A percentile compares a stretch with the other conserved stretches of the same genome.
Evolutionary conservation across 2,888 invertebrate species (phyloP).

Genomic region (Agrilus mali): DNA sequence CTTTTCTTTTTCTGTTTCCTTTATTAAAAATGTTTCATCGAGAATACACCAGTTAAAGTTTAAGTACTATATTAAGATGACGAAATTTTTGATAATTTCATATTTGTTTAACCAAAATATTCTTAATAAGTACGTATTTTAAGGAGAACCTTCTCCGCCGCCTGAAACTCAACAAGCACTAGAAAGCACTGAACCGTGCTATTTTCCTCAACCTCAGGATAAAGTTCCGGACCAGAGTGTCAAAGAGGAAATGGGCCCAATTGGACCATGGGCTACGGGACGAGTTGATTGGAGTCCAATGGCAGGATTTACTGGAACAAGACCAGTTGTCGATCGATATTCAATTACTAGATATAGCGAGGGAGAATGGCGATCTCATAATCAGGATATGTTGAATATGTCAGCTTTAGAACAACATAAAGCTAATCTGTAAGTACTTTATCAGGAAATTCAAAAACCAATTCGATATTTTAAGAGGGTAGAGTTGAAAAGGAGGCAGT

Average conservation of each 20-base stretch:
- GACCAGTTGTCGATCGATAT: slow-evolving; percentile 64
- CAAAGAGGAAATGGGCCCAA: slow-evolving; percentile 36
- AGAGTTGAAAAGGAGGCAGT: too few relatives aligned
- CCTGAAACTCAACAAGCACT: slow-evolving; percentile 8
- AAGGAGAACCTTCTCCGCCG: slow-evolving; percentile 8
- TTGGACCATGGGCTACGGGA: slow-evolving; percentile 58
- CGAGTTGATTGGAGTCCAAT: slow-evolving; percentile 62
- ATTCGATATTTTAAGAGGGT: too few relatives aligned
- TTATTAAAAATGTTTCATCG: too few relatives aligned
- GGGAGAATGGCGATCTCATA: slow-evolving; percentile 52
- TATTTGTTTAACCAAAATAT: too few relatives aligned
- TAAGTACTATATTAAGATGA: too few relatives aligned
- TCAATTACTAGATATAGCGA: slow-evolving; percentile 60
- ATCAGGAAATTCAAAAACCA: too few relatives aligned
- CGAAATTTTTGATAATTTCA: too few relatives aligned
- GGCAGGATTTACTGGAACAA: slow-evolving; percentile 55
- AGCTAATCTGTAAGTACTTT: slow-evolving; percentile 23
- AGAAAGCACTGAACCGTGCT: slow-evolving; percentile 32
- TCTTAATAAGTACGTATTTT: background rate
- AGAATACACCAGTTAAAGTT: too few relatives aligned
- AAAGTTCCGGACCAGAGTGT: slow-evolving; percentile 28
- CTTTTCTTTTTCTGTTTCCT: too few relatives aligned
- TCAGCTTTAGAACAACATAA: slow-evolving; percentile 23
- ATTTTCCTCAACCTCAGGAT: slow-evolving; percentile 44
- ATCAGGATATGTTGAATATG: slow-evolving; percentile 28